Conservation (phyloP, 2,797 vertebrate species). For the Esox masquinongy region DNA sequence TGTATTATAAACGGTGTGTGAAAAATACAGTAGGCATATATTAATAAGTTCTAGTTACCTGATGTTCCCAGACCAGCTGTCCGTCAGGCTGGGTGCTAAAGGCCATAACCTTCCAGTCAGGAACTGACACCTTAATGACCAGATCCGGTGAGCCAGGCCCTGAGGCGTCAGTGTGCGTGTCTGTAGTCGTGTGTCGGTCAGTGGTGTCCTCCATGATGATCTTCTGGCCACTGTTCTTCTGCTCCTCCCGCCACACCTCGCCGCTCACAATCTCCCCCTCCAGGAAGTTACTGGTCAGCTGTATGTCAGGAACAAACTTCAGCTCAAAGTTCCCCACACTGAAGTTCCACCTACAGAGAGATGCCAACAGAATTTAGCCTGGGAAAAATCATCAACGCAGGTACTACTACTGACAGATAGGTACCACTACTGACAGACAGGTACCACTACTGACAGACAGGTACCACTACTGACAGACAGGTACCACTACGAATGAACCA, state of each 20-base stretch:
- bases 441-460: no score
- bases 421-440: no score
- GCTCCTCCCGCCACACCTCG: conserved; percentile 71
- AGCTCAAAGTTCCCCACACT: conserved; percentile 97
- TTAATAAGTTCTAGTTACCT: conserved; percentile 75
- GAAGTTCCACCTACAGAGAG: conserved; percentile 92
- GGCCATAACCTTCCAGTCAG: conserved; percentile 97
- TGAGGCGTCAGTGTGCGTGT: conserved; percentile 76
- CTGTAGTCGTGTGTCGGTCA: conserved; percentile 32
- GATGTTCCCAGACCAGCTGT: conserved; percentile 93
- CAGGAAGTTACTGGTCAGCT: conserved; percentile 84
- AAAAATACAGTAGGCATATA: not conserved
- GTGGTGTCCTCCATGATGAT: conserved; percentile 82
- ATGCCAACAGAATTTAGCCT: not conserved
- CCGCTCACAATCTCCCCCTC: conserved; percentile 79
- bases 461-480: no score
- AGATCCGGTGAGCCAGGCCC: conserved; percentile 76
- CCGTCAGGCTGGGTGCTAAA: conserved; percentile 84
- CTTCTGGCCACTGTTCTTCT: conserved; percentile 71
- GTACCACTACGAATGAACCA: no score
- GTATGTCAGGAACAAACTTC: conserved; percentile 85
- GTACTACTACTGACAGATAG: no score
- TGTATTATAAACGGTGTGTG: no score
- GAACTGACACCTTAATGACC: conserved; percentile 94
- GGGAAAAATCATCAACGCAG: no score